Evolutionary conservation across 2,888 invertebrate species (phyloP).

Genomic region (Oscheius sp.): DNA sequence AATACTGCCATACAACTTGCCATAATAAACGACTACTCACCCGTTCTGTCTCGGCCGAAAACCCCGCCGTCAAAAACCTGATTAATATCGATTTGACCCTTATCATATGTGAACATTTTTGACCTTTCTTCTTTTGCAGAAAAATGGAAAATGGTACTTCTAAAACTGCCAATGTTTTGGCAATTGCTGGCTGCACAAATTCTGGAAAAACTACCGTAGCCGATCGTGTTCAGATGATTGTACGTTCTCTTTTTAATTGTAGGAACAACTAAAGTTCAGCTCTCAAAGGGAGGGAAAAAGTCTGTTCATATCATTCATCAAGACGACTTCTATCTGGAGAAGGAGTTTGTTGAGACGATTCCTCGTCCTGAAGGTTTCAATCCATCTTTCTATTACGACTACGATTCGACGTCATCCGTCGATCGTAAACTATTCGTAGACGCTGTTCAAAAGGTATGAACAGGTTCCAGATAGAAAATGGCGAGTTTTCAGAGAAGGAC

Average conservation of each 20-base stretch:
- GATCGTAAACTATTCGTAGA: constrained; percentile 14
- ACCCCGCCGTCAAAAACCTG: not conserved
- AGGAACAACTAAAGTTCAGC: not conserved
- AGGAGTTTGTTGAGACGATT: constrained; percentile 52
- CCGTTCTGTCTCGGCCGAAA: not conserved
- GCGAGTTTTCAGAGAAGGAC: constrained; percentile 28
- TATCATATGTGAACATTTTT: not conserved
- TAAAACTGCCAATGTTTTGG: constrained; percentile 39
- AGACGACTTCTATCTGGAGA: constrained; percentile 62
- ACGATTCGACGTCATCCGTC: constrained; percentile 45
- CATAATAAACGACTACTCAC: not conserved
- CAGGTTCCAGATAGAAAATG: not conserved
- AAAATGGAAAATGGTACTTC: constrained; percentile 8
- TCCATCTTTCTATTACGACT: constrained; percentile 52
- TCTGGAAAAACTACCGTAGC: constrained; percentile 70
- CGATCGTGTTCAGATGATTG: constrained; percentile 51
- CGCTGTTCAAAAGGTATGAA: not conserved
- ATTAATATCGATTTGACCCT: not conserved
- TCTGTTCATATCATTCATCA: constrained; percentile 57
- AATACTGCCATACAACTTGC: not conserved
- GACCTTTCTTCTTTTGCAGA: not conserved
- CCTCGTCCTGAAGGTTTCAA: constrained; percentile 28
- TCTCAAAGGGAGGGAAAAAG: constrained; percentile 28
- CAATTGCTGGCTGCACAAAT: constrained; percentile 67
- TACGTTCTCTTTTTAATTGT: constrained; percentile 35